Conservation (phyloP, 2,113 vertebrate species). For the Hucho hucho region DNA sequence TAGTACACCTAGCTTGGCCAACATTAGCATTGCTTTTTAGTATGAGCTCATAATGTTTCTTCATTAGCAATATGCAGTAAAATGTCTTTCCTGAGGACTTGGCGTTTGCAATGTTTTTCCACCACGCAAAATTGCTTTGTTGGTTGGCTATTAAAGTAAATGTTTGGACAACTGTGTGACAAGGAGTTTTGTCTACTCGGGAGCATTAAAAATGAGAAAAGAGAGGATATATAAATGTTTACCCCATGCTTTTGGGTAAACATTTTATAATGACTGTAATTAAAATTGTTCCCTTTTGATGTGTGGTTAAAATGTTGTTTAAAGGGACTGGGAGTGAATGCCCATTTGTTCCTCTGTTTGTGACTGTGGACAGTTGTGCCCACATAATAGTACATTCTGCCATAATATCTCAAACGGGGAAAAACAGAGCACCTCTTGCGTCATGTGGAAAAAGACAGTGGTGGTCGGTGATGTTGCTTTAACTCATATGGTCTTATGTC, state of each 20-base stretch:
- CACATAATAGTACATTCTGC: not conserved
- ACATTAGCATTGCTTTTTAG: constrained; percentile 35
- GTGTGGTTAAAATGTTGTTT: constrained; percentile 12
- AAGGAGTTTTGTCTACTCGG: constrained; percentile 4
- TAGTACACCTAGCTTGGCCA: constrained; percentile 47
- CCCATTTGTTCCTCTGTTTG: constrained; percentile 28
- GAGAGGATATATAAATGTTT: constrained; percentile 13
- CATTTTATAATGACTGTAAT: constrained; percentile 12
- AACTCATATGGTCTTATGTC: not conserved
- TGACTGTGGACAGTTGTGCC: constrained; percentile 1
- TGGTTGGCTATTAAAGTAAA: constrained; percentile 45
- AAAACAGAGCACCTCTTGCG: not conserved
- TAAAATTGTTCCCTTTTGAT: not conserved
- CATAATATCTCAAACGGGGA: not conserved
- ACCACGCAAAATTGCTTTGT: constrained; percentile 40
- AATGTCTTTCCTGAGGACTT: constrained; percentile 46
- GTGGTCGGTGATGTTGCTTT: not conserved
- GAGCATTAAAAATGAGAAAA: not conserved
- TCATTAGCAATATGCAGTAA: constrained; percentile 45
- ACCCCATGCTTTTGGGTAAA: constrained; percentile 18
- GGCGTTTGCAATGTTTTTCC: constrained; percentile 48
- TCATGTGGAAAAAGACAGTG: not conserved
- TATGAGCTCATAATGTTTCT: constrained; percentile 42
- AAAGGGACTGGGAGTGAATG: not conserved
- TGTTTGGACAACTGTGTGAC: constrained; percentile 35